Conservation (phyloP, 1,140 invertebrate species). For the Drosophila busckii region DNA sequence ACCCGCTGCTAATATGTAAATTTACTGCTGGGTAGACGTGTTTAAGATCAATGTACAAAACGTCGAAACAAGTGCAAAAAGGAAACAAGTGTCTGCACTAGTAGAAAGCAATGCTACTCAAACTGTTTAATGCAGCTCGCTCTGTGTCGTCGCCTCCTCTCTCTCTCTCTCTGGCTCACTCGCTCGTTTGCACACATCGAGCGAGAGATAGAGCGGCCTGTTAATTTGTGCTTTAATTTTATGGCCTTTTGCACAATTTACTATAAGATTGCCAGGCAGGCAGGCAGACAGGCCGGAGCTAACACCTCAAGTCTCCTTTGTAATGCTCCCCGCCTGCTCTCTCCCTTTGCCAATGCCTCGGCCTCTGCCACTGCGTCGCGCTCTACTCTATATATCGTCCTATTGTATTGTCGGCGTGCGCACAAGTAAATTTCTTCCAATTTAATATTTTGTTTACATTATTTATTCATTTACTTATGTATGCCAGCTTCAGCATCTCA, state of each 20-base stretch:
- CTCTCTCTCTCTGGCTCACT: background rate
- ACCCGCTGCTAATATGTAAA: background rate
- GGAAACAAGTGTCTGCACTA: constrained; percentile 17
- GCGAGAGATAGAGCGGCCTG: constrained; percentile 20
- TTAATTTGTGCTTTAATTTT: constrained; percentile 63
- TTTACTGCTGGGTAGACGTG: constrained; percentile 8
- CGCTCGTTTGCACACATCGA: constrained; percentile 1
- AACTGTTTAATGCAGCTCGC: too few species aligned
- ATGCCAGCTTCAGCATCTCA: too few species aligned
- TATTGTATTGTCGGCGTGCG: constrained; percentile 58
- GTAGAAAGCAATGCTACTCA: constrained; percentile 5
- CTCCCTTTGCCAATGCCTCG: background rate
- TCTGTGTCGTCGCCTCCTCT: background rate
- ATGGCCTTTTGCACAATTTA: constrained; percentile 48
- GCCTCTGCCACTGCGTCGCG: background rate
- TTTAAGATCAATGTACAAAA: background rate
- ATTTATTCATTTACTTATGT: constrained; percentile 75
- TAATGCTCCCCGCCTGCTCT: background rate
- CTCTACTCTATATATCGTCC: background rate
- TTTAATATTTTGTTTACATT: constrained; percentile 77
- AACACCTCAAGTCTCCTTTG: background rate
- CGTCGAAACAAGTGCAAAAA: too few species aligned
- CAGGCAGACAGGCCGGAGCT: constrained; percentile 1
- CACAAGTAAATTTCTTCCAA: constrained; percentile 74
- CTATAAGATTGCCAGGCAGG: constrained; percentile 27